Conservation (phyloP, 2,888 invertebrate species). For the Crocallis elinguaria region DNA sequence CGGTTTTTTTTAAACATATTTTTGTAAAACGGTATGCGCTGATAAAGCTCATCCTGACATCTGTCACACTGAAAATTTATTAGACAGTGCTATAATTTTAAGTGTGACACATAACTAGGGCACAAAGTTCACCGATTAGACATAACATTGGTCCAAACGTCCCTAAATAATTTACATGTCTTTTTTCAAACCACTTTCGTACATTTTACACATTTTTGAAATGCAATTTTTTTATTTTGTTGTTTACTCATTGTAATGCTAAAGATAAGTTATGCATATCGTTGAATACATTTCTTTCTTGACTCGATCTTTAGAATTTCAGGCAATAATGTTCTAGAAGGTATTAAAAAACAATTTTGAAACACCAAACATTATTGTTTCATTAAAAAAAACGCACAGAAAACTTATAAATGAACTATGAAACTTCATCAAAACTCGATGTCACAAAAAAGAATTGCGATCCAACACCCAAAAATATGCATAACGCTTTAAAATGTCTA, state of each 20-base stretch:
- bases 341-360: too few relatives aligned
- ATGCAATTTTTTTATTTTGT: not conserved
- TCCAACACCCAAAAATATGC: not conserved
- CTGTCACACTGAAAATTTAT: slow-evolving; percentile 1
- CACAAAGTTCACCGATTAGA: slow-evolving; percentile 50
- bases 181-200: slow-evolving; percentile 55
- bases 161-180: slow-evolving; percentile 71
- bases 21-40: slow-evolving; percentile 12
- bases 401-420: too few relatives aligned
- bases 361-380: too few relatives aligned
- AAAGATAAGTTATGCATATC: not conserved
- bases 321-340: too few relatives aligned
- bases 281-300: slow-evolving; percentile 2
- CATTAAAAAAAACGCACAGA: too few relatives aligned
- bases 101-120: not conserved
- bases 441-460: not conserved
- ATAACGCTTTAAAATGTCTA: not conserved
- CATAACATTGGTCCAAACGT: slow-evolving; percentile 74
- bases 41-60: not conserved
- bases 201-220: slow-evolving; percentile 26
- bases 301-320: too few relatives aligned
- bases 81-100: not conserved
- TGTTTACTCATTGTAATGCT: slow-evolving; percentile 1
- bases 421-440: too few relatives aligned
- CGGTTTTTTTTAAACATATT: not conserved